phyloP scores from a whole-genome alignment of 92 coral and sea anemone species.

The Zoanthus sansibaricus region DNA sequence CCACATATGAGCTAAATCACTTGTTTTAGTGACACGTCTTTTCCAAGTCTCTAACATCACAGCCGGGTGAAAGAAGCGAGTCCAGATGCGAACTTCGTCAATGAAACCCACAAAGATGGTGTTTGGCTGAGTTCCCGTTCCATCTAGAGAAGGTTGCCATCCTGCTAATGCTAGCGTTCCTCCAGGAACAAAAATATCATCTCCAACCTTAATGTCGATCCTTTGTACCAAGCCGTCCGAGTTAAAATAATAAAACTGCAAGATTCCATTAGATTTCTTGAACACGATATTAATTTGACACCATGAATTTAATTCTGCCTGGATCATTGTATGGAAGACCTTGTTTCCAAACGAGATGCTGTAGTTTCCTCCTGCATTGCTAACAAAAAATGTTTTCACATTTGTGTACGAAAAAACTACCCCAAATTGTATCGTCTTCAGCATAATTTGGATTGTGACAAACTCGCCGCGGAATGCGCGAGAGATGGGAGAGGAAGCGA shows the following conservation, averaged over 20 bases:
- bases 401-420: conserved; percentile 68
- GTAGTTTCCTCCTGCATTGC: conserved; percentile 44
- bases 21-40: conserved; percentile 46
- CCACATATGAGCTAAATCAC: conserved; percentile 62
- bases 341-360: conserved; percentile 55
- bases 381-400: conserved; percentile 57
- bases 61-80: conserved; percentile 72
- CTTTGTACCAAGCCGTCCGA: conserved; percentile 58
- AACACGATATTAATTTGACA: conserved; percentile 63
- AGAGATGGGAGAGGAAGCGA: conserved; percentile 53
- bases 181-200: conserved; percentile 60
- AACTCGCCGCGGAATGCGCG: conserved; percentile 52
- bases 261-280: conserved; percentile 31
- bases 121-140: conserved; percentile 59
- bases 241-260: conserved; percentile 69
- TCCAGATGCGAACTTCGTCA: conserved; percentile 72
- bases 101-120: conserved; percentile 64
- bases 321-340: conserved; percentile 51
- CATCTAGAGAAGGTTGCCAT: conserved; percentile 73
- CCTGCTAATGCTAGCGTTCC: conserved; percentile 71
- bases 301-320: conserved; percentile 60
- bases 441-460: conserved; percentile 60
- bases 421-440: conserved; percentile 59
- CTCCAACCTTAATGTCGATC: conserved; percentile 44
- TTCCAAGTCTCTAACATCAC: conserved; percentile 65